Evolutionary conservation across 2,113 vertebrate genomes (phyloP).

Genomic region (Spea multiplicata): DNA sequence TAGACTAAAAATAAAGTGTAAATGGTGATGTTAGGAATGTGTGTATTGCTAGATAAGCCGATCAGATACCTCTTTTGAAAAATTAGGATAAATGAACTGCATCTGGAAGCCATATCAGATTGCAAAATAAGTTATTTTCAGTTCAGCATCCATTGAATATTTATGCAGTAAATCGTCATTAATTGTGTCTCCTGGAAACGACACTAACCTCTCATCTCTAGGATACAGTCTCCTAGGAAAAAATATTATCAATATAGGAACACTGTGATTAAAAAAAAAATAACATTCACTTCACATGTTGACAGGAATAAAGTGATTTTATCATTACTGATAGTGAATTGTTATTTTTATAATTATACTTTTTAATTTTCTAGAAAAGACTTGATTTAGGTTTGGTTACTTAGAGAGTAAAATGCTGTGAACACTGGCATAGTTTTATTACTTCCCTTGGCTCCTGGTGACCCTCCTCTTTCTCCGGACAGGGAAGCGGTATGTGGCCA

Average conservation of each 20-base stretch:
- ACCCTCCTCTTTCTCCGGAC: too few relatives aligned
- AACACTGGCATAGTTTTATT: too few relatives aligned
- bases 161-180: slow-evolving; percentile 24
- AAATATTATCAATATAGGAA: slow-evolving; percentile 9
- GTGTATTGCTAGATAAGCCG: not conserved
- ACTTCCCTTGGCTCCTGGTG: too few relatives aligned
- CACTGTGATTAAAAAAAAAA: not conserved
- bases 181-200: slow-evolving; percentile 30
- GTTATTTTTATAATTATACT: too few relatives aligned
- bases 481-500: too few relatives aligned
- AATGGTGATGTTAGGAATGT: not conserved
- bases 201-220: slow-evolving; percentile 9
- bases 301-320: too few relatives aligned
- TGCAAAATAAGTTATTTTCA: slow-evolving; percentile 29
- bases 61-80: slow-evolving; percentile 2
- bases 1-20: not conserved
- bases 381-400: too few relatives aligned
- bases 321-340: too few relatives aligned
- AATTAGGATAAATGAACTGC: slow-evolving; percentile 11
- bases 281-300: not conserved
- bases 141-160: slow-evolving; percentile 36
- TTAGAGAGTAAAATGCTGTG: too few relatives aligned
- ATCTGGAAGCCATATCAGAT: slow-evolving; percentile 25
- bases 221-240: not conserved
- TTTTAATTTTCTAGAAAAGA: too few relatives aligned